Evolutionary conservation across 2,113 vertebrate species (phyloP).

Genomic region (Glaucidium brasilianum): DNA sequence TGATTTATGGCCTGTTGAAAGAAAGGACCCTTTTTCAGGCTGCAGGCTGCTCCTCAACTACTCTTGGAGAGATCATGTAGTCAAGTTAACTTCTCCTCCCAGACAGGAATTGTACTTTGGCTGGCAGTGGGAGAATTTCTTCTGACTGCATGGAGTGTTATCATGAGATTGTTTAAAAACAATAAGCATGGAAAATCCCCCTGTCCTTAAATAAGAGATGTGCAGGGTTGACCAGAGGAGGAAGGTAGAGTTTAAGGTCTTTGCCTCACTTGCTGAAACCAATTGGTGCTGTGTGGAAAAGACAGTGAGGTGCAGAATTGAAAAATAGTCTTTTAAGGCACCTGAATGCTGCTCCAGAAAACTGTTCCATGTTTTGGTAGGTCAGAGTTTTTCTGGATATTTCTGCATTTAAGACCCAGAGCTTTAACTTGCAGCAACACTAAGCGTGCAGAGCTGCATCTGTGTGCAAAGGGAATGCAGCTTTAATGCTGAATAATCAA

Average conservation of each 20-base stretch:
- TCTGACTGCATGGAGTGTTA: background rate
- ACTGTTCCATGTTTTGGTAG: background rate
- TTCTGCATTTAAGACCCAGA: background rate
- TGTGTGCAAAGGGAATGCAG: background rate
- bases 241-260: background rate
- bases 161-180: background rate
- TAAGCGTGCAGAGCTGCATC: background rate
- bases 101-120: background rate
- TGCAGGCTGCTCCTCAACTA: background rate
- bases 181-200: background rate
- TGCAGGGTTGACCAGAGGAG: background rate
- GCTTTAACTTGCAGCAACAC: background rate
- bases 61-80: background rate
- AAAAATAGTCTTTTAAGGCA: background rate
- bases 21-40: background rate
- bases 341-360: background rate
- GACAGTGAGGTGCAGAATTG: background rate
- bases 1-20: background rate
- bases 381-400: background rate
- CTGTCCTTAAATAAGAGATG: background rate
- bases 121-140: background rate
- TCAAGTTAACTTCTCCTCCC: background rate
- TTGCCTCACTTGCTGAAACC: background rate
- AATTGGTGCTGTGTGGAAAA: background rate
- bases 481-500: background rate